phyloP scores from a whole-genome alignment of 2,888 invertebrate genomes.

The Phorcus lineatus region DNA sequence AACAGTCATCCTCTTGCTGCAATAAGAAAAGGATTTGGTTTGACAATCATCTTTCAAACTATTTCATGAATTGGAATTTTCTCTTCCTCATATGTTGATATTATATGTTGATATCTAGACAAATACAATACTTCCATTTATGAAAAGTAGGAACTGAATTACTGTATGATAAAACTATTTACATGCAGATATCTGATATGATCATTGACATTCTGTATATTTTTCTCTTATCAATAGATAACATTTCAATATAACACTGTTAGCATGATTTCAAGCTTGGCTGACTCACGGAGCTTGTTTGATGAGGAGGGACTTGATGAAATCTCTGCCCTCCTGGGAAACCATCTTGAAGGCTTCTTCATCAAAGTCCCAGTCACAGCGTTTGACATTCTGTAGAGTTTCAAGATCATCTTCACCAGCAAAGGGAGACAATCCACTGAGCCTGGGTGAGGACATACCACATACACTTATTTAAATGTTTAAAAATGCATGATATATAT shows the following conservation, averaged over 20 bases:
- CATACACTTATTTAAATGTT: background rate
- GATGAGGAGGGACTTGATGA: constrained; percentile 92
- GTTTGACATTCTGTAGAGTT: constrained; percentile 97
- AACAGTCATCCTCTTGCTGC: constrained; percentile 95
- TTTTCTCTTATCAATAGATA: too few relatives aligned
- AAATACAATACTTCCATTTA: too few relatives aligned
- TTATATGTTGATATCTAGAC: too few relatives aligned
- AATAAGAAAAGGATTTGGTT: constrained; percentile 46
- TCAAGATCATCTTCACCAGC: constrained; percentile 99
- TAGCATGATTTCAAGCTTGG: too few relatives aligned
- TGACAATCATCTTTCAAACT: too few relatives aligned
- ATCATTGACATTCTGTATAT: too few relatives aligned
- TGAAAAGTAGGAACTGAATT: too few relatives aligned
- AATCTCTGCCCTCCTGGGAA: constrained; percentile 98
- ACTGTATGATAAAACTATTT: too few relatives aligned
- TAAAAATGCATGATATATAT: background rate
- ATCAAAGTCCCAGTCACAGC: constrained; percentile 99
- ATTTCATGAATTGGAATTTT: too few relatives aligned
- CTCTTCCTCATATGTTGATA: too few relatives aligned
- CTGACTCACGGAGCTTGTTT: constrained; percentile 85
- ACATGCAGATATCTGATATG: too few relatives aligned
- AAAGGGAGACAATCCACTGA: constrained; percentile 98
- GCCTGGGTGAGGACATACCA: constrained; percentile 77
- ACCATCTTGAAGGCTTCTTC: constrained; percentile 94
- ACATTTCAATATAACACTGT: too few relatives aligned